Percentiles rank a stretch among this genome's conserved stretches.
Evolutionary conservation across 2,888 invertebrate genomes (phyloP).

Genomic region (Argynnis bischoffii): DNA sequence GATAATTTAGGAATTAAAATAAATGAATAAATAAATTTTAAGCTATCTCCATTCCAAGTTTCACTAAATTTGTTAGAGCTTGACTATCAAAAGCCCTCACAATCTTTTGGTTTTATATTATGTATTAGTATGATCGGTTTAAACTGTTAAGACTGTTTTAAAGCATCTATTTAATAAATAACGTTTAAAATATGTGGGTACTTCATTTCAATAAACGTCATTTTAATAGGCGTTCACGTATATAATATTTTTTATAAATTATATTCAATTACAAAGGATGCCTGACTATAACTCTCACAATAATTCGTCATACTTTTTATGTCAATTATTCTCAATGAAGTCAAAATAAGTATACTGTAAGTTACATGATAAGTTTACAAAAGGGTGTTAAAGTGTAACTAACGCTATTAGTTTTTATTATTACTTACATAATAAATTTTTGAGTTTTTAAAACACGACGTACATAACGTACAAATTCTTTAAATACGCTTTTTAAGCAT

Average conservation of each 20-base stretch:
- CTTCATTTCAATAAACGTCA: constrained; percentile 60
- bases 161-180: constrained; percentile 36
- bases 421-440: constrained; percentile 23
- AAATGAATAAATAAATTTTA: too few species aligned
- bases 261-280: constrained; percentile 52
- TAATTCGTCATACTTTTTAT: constrained; percentile 70
- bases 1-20: too few species aligned
- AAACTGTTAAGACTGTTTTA: not conserved
- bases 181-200: constrained; percentile 66
- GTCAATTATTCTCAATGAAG: constrained; percentile 61
- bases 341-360: constrained; percentile 36
- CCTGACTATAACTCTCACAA: constrained; percentile 61
- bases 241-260: constrained; percentile 68
- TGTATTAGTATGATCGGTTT: too few species aligned
- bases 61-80: too few species aligned
- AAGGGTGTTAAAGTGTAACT: constrained; percentile 44
- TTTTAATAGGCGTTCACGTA: constrained; percentile 53
- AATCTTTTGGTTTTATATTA: too few species aligned
- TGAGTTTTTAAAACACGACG: constrained; percentile 10
- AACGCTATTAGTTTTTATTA: constrained; percentile 40
- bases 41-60: too few species aligned
- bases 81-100: too few species aligned
- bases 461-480: not conserved
- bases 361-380: constrained; percentile 43
- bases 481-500: not conserved